These are phyloP conservation scores for Amphiprion clarkii DNA, from an alignment of 2,797 vertebrate genomes.

Conservation along the genomic window DNA sequence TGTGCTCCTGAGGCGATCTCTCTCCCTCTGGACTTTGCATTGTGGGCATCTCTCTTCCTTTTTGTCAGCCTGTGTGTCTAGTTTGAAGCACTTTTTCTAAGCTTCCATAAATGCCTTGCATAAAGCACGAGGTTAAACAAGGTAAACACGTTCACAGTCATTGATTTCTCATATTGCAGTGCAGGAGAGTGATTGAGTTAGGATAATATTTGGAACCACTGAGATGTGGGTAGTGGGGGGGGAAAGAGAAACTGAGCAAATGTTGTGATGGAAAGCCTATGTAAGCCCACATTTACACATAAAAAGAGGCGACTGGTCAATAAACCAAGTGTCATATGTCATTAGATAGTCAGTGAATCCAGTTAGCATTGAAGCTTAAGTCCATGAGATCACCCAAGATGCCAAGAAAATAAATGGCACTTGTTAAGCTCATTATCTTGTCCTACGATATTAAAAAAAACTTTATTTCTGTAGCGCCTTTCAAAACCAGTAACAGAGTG, in stretches of 20 bases:
- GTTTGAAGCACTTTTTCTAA: background rate
- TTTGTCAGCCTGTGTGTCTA: background rate
- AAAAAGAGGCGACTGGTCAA: background rate
- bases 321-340: conserved; percentile 14
- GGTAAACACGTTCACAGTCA: background rate
- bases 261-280: background rate
- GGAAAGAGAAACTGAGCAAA: background rate
- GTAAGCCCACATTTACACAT: background rate
- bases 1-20: conserved; percentile 17
- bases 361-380: conserved; percentile 28
- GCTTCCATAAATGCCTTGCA: too few species aligned
- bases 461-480: background rate
- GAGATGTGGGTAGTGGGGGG: background rate
- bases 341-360: conserved; percentile 37
- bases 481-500: too few species aligned
- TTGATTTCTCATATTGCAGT: background rate
- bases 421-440: conserved; percentile 27
- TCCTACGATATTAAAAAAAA: background rate
- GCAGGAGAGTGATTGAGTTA: background rate
- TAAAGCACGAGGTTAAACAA: conserved; percentile 3
- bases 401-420: conserved; percentile 10
- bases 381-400: conserved; percentile 28
- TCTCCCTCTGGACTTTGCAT: background rate
- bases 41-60: conserved; percentile 21
- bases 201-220: background rate